Evolutionary conservation across 2,888 invertebrate genomes (phyloP), one percentile per base, ranked within the genome.

Genomic region (Clanis bilineata): DNA sequence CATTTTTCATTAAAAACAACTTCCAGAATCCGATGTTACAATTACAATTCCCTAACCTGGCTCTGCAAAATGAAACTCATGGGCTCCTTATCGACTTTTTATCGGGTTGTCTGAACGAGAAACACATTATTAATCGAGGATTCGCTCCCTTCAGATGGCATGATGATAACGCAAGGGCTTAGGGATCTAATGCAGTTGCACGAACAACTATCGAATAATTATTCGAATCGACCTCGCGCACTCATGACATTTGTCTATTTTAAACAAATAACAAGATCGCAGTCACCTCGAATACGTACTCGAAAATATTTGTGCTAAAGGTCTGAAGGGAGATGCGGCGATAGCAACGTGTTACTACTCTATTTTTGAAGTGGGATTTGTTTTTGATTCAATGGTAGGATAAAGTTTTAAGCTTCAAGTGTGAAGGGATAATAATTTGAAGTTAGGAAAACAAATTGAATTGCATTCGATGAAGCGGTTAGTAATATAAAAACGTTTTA

Each of bases 101-200:
- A 86, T 86, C 84, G 73, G 78, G 77, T 84, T 84, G 81, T 69
- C 74, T 80, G 81, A 86, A 77, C 73, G 77, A 72, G 69, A 76
- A 83, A 80, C 82, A 77, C 76, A 77, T 79, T 75, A 84, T 85
- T 88, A 89, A 90, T 91, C 88, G 82, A 75, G 73, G 80, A 80
- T 79, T 82, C 77, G 71, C 82, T 80, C 82, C 81, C 84, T 76
- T 79, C 76, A 83, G 84, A 86, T 86, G 78, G 59, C 43, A 43
- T 22, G 59, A 58, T 43, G 38, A 56, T 59, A 59, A 45, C 55
- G 44, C 45, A 56, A 56, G 38, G 36, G 56, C 55, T 44, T 59
- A 56, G 45, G 56, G 56, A 56, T 59, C 45, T 15, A 10, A 56
- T n/a, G n/a, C n/a, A n/a, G n/a, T n/a, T n/a, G n/a, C n/a, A n/a